Conservation (phyloP, 1,140 invertebrate species). For the honey bee (Apis mellifera) region DNA sequence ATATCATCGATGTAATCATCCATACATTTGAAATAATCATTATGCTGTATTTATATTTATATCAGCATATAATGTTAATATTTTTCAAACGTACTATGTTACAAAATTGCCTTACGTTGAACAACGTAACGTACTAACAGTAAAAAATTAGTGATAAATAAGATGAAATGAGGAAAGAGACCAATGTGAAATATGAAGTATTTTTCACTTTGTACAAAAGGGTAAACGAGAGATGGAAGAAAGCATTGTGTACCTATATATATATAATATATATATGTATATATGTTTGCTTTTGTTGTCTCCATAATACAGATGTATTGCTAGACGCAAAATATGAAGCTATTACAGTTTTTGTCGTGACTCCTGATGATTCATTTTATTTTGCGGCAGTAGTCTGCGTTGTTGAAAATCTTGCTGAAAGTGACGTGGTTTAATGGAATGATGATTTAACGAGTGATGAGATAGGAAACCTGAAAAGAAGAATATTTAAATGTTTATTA, state of each 20-base stretch:
- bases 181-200: conserved; percentile 57
- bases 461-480: conserved; percentile 74
- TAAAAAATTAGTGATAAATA: conserved; percentile 64
- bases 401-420: conserved; percentile 74
- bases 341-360: conserved; percentile 70
- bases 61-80: not conserved
- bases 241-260: conserved; percentile 52
- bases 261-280: conserved; percentile 55
- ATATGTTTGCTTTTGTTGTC: conserved; percentile 49
- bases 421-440: conserved; percentile 78
- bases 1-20: conserved; percentile 9
- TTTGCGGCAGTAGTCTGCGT: conserved; percentile 73
- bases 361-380: conserved; percentile 69
- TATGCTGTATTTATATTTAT: not conserved
- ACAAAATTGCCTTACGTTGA: conserved; percentile 17
- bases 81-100: conserved; percentile 23
- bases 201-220: conserved; percentile 66
- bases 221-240: conserved; percentile 58
- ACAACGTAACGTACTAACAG: conserved; percentile 23
- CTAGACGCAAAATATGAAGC: conserved; percentile 62
- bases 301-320: conserved; percentile 58
- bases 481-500: conserved; percentile 30
- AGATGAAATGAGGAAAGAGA: conserved; percentile 53
- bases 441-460: conserved; percentile 77
- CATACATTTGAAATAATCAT: conserved; percentile 20